Conservation (phyloP, 2,888 invertebrate genomes). For the Escarpia spicata region DNA sequence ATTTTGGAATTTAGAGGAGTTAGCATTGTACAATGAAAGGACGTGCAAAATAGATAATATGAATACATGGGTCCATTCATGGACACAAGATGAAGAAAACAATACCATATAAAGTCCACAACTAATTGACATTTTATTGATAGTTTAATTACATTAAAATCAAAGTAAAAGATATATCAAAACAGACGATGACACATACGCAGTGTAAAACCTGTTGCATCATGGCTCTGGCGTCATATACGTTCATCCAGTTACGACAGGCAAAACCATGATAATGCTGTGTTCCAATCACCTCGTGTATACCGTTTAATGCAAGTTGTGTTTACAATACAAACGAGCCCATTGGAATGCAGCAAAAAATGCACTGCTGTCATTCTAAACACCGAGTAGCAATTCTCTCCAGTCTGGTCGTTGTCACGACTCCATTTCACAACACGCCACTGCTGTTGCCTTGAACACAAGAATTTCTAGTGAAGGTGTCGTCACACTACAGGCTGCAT, state of each 20-base stretch:
- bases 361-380: background rate
- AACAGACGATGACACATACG: background rate
- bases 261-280: background rate
- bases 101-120: background rate
- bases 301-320: no score
- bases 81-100: background rate
- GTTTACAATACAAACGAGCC: no score
- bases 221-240: background rate
- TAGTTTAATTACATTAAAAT: background rate
- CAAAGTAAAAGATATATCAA: background rate
- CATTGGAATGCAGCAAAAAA: background rate
- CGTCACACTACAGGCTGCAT: background rate
- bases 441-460: background rate
- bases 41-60: background rate
- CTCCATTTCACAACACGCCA: background rate
- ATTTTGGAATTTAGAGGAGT: no score
- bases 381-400: conserved; percentile 7
- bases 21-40: no score
- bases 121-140: background rate
- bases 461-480: background rate
- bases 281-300: no score
- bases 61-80: background rate
- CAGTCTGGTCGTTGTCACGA: background rate
- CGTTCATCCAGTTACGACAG: background rate
- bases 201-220: background rate